Base-by-base conservation (phyloP, 2,113 vertebrate species). In the Ictalurus furcatus region DNA sequence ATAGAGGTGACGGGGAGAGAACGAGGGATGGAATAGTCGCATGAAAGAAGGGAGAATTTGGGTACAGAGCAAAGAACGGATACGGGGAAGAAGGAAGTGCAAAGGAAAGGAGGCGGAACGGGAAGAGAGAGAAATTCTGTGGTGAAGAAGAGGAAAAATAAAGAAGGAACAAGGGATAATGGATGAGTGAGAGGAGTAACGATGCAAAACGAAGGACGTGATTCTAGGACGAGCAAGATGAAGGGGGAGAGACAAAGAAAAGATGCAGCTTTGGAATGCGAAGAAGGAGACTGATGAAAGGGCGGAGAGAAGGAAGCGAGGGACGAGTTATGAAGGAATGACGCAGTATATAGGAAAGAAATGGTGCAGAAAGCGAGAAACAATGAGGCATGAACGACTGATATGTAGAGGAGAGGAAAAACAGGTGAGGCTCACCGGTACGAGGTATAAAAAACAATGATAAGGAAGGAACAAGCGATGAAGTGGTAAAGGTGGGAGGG, bases 401-500 rank as follows among this genome's bases (percentile, higher is more conserved):
- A 56, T 30, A 30, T 30, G 14, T n/a, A 48, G 84, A 71, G 48
- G 37, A 30, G 65, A 56, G 7, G 25, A 80, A 58, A 11, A 81
- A 81, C 54, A n/a, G 76, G 9, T 16, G 74, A 44, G 52, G 48
- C 14, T 56, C 28, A 6, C 5, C 37, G 13, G 16, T 81, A 21
- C 9, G 56, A 58, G 28, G 80, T 83, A 83, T 61, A 61, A 83
- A 81, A 81, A 81, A 81, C 37, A 56, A 83, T 6, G 34, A 84
- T 44, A 12, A 59, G 23, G 81, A 84, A 63, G 58, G 58, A 84
- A 16, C 13, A 6, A 44, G 34, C 25, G 30, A 56, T 21, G 17
- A 30, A 80, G 48, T 9, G 48, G 54, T 79, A 54, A 79, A 79
- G 28, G 79, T n/a, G 3, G 56, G 9, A 83, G 9, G 56, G n/a